Conservation (phyloP, 2,888 invertebrate genomes). For the Anaspis maculata region DNA sequence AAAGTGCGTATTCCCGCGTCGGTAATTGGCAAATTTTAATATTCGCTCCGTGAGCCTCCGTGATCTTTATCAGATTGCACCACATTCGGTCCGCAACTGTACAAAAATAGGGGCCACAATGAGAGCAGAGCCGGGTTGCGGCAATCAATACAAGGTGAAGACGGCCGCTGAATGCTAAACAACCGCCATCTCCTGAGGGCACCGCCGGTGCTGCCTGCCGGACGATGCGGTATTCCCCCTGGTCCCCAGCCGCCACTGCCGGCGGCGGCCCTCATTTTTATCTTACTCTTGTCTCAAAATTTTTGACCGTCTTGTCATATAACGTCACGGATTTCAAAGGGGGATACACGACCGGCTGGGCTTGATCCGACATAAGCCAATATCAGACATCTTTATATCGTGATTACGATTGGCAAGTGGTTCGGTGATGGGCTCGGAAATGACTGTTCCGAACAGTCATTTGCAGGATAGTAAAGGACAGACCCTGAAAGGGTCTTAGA, state of each 20-base stretch:
- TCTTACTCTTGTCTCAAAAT: no score
- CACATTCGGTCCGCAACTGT: slow-evolving; percentile 12
- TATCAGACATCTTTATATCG: slow-evolving; percentile 4
- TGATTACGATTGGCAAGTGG: slow-evolving; percentile 4
- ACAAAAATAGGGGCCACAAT: slow-evolving; percentile 14
- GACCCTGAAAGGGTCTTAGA: slow-evolving; percentile 24
- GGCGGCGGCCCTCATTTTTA: no score
- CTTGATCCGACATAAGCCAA: slow-evolving; percentile 1
- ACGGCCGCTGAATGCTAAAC: slow-evolving; percentile 54
- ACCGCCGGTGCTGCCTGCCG: slow-evolving; percentile 35
- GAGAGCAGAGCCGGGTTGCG: slow-evolving; percentile 35
- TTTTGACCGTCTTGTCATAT: no score
- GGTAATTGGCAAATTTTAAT: no score
- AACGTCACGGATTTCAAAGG: no score
- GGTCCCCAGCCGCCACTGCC: no score
- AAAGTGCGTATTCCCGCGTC: no score
- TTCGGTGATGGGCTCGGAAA: no score
- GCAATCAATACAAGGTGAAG: slow-evolving; percentile 60
- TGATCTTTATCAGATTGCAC: slow-evolving; percentile 10
- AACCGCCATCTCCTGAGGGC: slow-evolving; percentile 36
- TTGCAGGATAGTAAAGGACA: slow-evolving; percentile 12
- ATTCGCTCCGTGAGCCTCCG: no score
- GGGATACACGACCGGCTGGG: no score
- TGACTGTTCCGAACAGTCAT: no score
- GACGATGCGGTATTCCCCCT: slow-evolving; percentile 18